A percentile compares a stretch with the other conserved stretches of the same genome.
phyloP scores from a whole-genome alignment of 2,888 invertebrate species.

The Drosophila gaucha region DNA sequence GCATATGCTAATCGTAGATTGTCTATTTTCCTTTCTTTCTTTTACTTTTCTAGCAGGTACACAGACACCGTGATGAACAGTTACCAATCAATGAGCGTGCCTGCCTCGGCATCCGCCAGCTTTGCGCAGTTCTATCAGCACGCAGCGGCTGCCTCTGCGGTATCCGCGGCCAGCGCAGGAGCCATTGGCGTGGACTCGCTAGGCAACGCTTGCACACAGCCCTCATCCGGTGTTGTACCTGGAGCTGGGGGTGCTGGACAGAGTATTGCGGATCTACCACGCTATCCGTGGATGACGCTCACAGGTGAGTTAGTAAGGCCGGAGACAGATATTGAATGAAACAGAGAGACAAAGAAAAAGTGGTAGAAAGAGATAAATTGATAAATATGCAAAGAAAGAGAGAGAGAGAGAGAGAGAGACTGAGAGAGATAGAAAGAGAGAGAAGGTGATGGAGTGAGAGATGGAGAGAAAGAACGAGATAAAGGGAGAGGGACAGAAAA shows the following conservation, averaged over 20 bases:
- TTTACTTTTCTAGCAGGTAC: slow-evolving; percentile 80
- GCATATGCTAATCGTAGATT: slow-evolving; percentile 47
- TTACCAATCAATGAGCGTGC: slow-evolving; percentile 85
- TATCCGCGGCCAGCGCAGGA: slow-evolving; percentile 91
- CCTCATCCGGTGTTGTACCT: slow-evolving; percentile 87
- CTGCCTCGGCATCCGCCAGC: slow-evolving; percentile 85
- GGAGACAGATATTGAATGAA: not conserved
- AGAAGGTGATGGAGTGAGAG: not conserved
- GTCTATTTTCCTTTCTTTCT: slow-evolving; percentile 10
- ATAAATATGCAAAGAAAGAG: no score
- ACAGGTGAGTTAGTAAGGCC: slow-evolving; percentile 88
- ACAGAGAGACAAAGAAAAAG: not conserved
- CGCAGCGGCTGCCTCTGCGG: slow-evolving; percentile 88
- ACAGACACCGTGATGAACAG: slow-evolving; percentile 85
- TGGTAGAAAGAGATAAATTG: no score
- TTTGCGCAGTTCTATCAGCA: slow-evolving; percentile 96
- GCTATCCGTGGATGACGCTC: slow-evolving; percentile 98
- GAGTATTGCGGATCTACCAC: slow-evolving; percentile 95
- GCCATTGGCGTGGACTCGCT: slow-evolving; percentile 91
- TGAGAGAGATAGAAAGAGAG: not conserved
- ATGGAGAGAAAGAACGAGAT: no score
- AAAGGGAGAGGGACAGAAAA: not conserved
- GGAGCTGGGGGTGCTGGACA: slow-evolving; percentile 88
- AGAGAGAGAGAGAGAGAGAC: not conserved
- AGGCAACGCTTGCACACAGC: slow-evolving; percentile 91